These are phyloP conservation scores for Pachydiplax longipennis DNA, from an alignment of 2,888 invertebrate species.

Conservation along the genomic window DNA sequence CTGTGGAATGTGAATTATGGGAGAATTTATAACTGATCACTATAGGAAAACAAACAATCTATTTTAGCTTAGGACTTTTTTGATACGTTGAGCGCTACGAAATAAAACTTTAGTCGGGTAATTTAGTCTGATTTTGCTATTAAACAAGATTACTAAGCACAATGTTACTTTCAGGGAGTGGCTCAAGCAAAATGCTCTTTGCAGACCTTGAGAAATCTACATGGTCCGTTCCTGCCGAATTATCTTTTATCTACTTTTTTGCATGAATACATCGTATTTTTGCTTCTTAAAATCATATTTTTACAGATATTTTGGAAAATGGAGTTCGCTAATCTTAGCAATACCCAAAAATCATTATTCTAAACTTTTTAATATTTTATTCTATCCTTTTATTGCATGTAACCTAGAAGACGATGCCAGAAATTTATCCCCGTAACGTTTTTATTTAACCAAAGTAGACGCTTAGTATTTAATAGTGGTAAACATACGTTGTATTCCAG, in stretches of 20 bases:
- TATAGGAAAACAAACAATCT: constrained; percentile 27
- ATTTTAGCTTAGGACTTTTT: constrained; percentile 2
- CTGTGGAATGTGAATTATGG: constrained; percentile 39
- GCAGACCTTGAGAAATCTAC: constrained; percentile 41
- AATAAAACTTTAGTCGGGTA: not conserved
- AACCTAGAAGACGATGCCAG: too few species aligned
- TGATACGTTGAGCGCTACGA: not conserved
- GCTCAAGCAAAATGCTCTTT: constrained; percentile 34
- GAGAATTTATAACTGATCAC: constrained; percentile 33
- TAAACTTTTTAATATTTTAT: too few species aligned
- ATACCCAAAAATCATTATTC: too few species aligned
- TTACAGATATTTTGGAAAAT: too few species aligned
- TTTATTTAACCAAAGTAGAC: too few species aligned
- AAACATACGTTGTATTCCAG: too few species aligned
- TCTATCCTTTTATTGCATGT: too few species aligned
- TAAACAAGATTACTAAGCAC: not conserved
- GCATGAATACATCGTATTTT: too few species aligned
- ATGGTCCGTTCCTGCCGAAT: not conserved
- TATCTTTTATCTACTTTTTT: not conserved
- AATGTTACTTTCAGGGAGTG: constrained; percentile 19
- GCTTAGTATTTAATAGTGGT: too few species aligned
- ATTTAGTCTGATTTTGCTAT: not conserved
- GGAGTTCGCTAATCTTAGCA: too few species aligned
- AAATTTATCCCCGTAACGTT: too few species aligned
- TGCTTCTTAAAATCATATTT: too few species aligned